Conservation (phyloP, 2,113 vertebrate species). For the Cinclus cinclus region DNA sequence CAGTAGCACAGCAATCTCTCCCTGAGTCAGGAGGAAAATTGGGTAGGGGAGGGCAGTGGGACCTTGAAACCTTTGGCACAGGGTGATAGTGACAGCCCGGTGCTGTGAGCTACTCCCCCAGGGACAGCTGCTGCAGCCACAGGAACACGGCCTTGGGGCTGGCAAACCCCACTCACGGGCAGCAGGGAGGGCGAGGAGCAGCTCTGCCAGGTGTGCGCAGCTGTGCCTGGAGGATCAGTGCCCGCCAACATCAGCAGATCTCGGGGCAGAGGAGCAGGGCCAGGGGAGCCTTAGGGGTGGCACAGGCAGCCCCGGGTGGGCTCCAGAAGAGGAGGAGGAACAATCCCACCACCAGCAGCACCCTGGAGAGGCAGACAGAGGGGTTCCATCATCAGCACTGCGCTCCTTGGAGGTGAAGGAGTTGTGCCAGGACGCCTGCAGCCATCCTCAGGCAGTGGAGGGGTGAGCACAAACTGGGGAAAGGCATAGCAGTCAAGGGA, state of each 20-base stretch:
- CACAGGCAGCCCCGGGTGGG: neutral
- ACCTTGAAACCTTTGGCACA: neutral
- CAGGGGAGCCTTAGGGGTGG: fast-evolving
- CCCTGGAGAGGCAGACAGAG: neutral
- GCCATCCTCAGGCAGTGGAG: fast-evolving
- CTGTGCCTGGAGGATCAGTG: neutral
- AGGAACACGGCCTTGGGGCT: neutral
- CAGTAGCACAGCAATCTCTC: neutral
- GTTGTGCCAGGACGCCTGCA: fast-evolving
- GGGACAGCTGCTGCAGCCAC: neutral
- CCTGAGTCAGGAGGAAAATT: neutral
- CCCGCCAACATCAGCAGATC: fast-evolving
- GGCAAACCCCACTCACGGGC: fast-evolving
- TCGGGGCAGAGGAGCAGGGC: fast-evolving
- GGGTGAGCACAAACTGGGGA: neutral
- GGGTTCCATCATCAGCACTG: too few relatives aligned
- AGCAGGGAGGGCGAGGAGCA: neutral
- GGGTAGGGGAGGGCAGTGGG: neutral
- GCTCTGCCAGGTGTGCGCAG: neutral
- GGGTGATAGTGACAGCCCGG: fast-evolving
- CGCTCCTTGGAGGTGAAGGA: neutral
- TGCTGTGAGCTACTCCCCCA: neutral
- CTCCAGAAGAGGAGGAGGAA: neutral
- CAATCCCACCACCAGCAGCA: neutral
- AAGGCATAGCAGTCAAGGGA: neutral